A percentile compares a stretch with the other conserved stretches of the same genome.
Conservation (phyloP, 1,140 invertebrate genomes). For the Platyura marginata region DNA sequence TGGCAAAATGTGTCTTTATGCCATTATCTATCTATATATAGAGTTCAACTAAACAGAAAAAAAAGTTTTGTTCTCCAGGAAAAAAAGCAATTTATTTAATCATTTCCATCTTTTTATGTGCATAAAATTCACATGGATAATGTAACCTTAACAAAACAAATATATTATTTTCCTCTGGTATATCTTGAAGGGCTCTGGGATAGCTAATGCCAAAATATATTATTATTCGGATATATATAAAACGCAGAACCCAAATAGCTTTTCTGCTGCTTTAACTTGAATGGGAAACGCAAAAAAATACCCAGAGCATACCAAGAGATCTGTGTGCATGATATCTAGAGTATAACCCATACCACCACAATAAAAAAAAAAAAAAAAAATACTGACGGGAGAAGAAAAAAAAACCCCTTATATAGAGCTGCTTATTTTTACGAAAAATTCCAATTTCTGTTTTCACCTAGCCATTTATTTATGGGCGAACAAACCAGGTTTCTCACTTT, state of each 20-base stretch:
- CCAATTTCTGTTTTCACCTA: slow-evolving; percentile 2
- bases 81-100: background rate
- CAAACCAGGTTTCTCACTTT: slow-evolving; percentile 1
- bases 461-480: slow-evolving; percentile 3
- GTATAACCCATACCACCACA: background rate
- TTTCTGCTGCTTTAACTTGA: background rate
- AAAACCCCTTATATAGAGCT: background rate
- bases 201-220: background rate
- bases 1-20: no score
- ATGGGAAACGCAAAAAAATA: background rate
- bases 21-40: no score
- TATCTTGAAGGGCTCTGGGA: background rate
- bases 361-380: background rate
- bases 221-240: background rate
- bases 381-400: no score
- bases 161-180: background rate
- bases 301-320: background rate
- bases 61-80: no score
- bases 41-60: no score
- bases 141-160: background rate
- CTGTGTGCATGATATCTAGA: background rate
- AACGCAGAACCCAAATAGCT: background rate
- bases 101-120: background rate
- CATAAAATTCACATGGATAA: background rate
- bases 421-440: slow-evolving; percentile 1